Base-by-base conservation (phyloP, 2,888 invertebrate species). In the Calameuta pallipes region DNA sequence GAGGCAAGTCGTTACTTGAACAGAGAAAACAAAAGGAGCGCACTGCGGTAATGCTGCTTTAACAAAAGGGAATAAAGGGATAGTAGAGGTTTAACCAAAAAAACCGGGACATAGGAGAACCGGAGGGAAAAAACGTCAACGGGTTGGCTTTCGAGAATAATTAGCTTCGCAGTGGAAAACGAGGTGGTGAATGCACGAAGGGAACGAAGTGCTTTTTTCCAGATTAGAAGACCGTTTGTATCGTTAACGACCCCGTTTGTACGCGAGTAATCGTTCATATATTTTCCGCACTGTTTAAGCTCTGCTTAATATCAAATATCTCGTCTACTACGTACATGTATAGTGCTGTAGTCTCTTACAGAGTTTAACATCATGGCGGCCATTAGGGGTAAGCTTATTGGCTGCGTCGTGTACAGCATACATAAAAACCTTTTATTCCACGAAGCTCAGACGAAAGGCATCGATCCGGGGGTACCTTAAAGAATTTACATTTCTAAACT, bases 71-170 rank as follows among this genome's bases (percentile, higher is more conserved):
- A 56, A 56, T 56, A 56, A 56, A 56, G 56, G 56, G 23, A 15
- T 56, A 56, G 56, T 56, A 23, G 56, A 23, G 23, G 56, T 56
- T 56, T 56, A 56, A 56, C 56, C 23, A 56, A 56, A 23, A 37
- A 37, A 37, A 37, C 13, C 37, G 56, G 56, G 56, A 56, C 23
- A 56, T 23, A 23, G 56, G 23, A 56, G 56, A 56, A 56, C 56
- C 23, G 23, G 23, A 9, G 23, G 23, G 23, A 9, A 56, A 56
- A 56, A 56, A 56, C 56, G 56, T 56, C 56, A 23, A 56, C 56
- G 73, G 75, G 78, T 80, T 78, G 76, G 78, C 80, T 76, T 80
- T 80, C 74, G 74, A 77, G 80, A 82, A 81, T 84, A 84, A 85
- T 85, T 85, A 85, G 80, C 80, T 77, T 68, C 76, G 37, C 74